Evolutionary conservation across 64 coral and sea anemone species (phyloP), one percentile per base, ranked within the genome.

Genomic region (Dendronephthya gigantea): DNA sequence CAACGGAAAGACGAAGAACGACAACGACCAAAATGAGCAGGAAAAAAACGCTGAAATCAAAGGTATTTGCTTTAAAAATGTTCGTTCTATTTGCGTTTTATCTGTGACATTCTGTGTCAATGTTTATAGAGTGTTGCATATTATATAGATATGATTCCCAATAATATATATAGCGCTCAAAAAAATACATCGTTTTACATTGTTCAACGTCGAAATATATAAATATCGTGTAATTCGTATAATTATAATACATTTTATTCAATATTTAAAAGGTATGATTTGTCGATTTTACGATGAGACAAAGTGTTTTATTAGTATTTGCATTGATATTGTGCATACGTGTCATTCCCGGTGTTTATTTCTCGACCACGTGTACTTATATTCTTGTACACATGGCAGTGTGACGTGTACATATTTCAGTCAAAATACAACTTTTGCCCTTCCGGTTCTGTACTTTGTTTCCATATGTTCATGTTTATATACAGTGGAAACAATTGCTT

Each of bases 1-100:
- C 13, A 88, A 94, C 36, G 87, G 88, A 4, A 68, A 65, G 7
- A 17, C 30, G 45, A 90, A 88, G 22, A 39, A 83, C 19, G 51
- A 66, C 33, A 34, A 40, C 37, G 66, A 84, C 45, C 49, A 14
- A 33, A 82, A 41, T 39, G 33, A 83, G 32, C 27, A 92, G 92
- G 47, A 83, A 90, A 69, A 91, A 90, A 56, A 58, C 89, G 55
- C 82, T 84, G 14, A 93, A 91, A 59, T 84, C 82, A 70, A 98
- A 98, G 59, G 87, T 91, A 88, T 68, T 83, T 72, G n/a, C 91
- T 93, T 33, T 84, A 89, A 81, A 50, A 62, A 62, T 62, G 8
- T 17, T 9, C 10, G 0, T 62, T 62, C 25, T 62, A 22, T 62
- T 62, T 62, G 8, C 19, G 25, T n/a, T 62, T 62, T 62, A 45